phyloP scores from a whole-genome alignment of 2,113 vertebrate genomes.

The Electrona antarctica region DNA sequence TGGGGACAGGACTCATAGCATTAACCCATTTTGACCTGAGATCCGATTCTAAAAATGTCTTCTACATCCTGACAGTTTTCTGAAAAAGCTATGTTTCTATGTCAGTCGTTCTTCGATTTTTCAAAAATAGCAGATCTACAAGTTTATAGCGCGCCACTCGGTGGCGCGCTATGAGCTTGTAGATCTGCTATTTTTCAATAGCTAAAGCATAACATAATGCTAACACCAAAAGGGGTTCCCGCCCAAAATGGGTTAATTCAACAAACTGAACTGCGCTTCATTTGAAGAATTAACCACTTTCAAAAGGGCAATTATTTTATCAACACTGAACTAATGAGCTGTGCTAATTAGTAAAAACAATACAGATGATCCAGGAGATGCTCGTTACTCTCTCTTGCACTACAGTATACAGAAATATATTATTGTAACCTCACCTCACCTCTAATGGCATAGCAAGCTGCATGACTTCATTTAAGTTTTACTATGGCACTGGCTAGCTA shows the following conservation, averaged over 20 bases:
- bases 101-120: too few species aligned
- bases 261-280: not conserved
- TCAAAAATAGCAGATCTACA: too few species aligned
- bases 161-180: too few species aligned
- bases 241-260: too few species aligned
- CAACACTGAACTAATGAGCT: not conserved
- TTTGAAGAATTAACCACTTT: not conserved
- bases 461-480: constrained; percentile 30
- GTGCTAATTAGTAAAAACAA: constrained; percentile 9
- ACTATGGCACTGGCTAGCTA: not conserved
- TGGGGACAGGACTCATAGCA: constrained; percentile 9
- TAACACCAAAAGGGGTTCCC: too few species aligned
- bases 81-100: too few species aligned
- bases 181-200: too few species aligned
- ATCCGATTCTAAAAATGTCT: too few species aligned
- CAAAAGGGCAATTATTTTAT: constrained; percentile 5
- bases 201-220: too few species aligned
- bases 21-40: too few species aligned
- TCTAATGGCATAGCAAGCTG: constrained; percentile 9
- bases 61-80: too few species aligned
- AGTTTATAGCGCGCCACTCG: too few species aligned
- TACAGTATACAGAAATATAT: not conserved
- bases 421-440: not conserved
- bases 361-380: not conserved
- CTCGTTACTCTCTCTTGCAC: not conserved